Evolutionary conservation across 2,797 vertebrate species (phyloP).

Genomic region (Distichodus sexfasciatus): DNA sequence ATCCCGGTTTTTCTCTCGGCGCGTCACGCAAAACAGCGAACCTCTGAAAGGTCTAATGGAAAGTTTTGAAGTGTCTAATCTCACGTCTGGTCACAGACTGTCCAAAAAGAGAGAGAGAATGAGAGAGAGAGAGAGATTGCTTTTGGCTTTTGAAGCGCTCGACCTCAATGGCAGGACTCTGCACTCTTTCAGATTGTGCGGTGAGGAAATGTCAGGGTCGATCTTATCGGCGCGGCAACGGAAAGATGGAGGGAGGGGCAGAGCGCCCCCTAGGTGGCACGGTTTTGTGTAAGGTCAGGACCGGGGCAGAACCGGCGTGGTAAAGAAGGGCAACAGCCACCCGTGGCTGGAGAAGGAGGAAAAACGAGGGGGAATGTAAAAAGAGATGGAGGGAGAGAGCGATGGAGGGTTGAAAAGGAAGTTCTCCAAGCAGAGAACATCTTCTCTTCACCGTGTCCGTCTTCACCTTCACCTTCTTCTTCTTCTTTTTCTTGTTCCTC

Average conservation of each 20-base stretch:
- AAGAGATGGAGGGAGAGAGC: constrained; percentile 12
- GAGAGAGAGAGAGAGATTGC: constrained; percentile 42
- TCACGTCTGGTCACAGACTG: constrained; percentile 26
- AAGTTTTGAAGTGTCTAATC: constrained; percentile 27
- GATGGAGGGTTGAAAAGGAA: constrained; percentile 1
- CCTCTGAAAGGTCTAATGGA: constrained; percentile 25
- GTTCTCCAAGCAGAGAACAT: constrained; percentile 28
- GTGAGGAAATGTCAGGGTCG: constrained; percentile 71
- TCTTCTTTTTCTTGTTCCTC: constrained; percentile 28
- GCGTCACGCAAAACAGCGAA: constrained; percentile 6
- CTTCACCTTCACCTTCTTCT: no score
- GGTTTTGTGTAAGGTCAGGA: constrained; percentile 51
- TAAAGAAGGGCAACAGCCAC: constrained; percentile 44
- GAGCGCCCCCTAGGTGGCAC: constrained; percentile 59
- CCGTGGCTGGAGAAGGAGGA: constrained; percentile 21
- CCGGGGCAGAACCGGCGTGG: constrained; percentile 55
- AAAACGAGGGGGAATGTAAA: constrained; percentile 19
- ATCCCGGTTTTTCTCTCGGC: neutral
- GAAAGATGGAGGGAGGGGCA: constrained; percentile 44
- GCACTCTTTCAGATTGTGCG: constrained; percentile 66
- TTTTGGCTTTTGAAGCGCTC: constrained; percentile 63
- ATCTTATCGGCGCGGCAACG: constrained; percentile 61
- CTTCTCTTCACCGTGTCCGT: constrained; percentile 38
- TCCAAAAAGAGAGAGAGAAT: constrained; percentile 38
- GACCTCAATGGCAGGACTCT: constrained; percentile 60